Conservation (phyloP, 1,140 invertebrate species). For the Chionoecetes opilio region DNA sequence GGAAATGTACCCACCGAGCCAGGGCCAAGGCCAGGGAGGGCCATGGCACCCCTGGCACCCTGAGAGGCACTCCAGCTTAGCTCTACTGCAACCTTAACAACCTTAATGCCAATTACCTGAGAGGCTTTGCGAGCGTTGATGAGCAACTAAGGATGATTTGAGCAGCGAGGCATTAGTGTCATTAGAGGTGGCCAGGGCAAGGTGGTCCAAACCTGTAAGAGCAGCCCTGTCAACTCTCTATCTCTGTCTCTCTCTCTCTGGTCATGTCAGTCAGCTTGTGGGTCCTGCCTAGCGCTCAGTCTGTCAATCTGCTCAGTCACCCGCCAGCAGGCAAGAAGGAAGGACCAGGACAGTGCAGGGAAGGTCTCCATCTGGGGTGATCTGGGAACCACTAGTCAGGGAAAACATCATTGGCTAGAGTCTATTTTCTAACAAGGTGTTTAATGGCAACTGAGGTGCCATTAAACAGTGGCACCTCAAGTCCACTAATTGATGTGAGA, state of each 20-base stretch:
- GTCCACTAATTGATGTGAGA: too few species aligned
- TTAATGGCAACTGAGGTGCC: neutral
- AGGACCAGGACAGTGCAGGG: neutral
- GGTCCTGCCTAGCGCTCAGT: neutral
- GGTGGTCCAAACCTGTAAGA: slow-evolving; percentile 77
- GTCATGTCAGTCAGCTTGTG: slow-evolving; percentile 18
- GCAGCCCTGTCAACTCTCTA: slow-evolving; percentile 40
- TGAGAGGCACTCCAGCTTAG: neutral
- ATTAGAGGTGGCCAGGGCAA: slow-evolving; percentile 78
- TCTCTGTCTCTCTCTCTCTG: neutral
- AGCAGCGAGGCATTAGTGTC: slow-evolving; percentile 77
- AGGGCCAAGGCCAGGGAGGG: neutral
- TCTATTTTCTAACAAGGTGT: too few species aligned
- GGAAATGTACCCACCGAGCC: too few species aligned
- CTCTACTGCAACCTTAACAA: slow-evolving; percentile 65
- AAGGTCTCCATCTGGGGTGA: neutral
- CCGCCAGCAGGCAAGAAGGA: neutral
- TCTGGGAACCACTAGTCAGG: neutral
- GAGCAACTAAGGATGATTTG: slow-evolving; percentile 76
- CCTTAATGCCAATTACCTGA: slow-evolving; percentile 71
- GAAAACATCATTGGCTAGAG: neutral
- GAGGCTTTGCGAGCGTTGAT: slow-evolving; percentile 76
- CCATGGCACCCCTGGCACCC: neutral
- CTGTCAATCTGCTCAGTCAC: neutral
- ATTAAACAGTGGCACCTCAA: neutral